These are phyloP conservation scores for Amiota communis DNA, from an alignment of 2,888 invertebrate genomes.

Conservation along the genomic window DNA sequence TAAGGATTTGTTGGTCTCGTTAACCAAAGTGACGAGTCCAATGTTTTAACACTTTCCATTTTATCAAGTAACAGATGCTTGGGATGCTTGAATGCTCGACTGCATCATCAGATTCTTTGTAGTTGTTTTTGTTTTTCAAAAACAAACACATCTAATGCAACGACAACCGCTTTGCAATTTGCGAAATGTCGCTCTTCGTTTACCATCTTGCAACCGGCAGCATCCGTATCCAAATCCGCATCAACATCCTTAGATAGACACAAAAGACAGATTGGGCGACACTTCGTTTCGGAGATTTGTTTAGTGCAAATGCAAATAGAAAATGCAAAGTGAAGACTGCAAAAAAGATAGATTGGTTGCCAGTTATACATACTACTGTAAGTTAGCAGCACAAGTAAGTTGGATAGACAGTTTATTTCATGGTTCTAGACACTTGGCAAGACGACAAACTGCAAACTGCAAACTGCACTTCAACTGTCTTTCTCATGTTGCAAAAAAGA, in stretches of 20 bases:
- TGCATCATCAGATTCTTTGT: slow-evolving; percentile 34
- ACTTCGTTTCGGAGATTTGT: too few species aligned
- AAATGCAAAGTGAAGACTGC: too few species aligned
- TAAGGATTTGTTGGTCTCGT: too few species aligned
- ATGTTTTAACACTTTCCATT: too few species aligned
- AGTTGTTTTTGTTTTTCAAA: slow-evolving; percentile 37
- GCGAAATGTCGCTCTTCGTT: slow-evolving; percentile 26
- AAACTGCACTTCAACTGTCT: slow-evolving; percentile 14
- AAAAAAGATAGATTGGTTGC: background rate
- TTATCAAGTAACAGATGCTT: too few species aligned
- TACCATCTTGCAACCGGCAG: slow-evolving; percentile 10
- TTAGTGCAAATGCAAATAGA: too few species aligned
- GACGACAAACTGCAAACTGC: slow-evolving; percentile 7
- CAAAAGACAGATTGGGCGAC: too few species aligned
- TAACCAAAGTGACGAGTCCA: too few species aligned
- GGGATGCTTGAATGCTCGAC: too few species aligned
- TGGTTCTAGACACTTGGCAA: background rate
- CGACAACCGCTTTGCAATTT: slow-evolving; percentile 15
- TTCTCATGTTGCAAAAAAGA: background rate
- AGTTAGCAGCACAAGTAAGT: background rate
- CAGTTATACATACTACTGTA: background rate
- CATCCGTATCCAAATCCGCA: too few species aligned
- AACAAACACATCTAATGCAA: too few species aligned
- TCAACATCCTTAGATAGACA: too few species aligned
- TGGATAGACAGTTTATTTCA: background rate